Evolutionary conservation across 2,888 invertebrate genomes (phyloP), one percentile per base, ranked within the genome.

Genomic region (Masnerella sp.): DNA sequence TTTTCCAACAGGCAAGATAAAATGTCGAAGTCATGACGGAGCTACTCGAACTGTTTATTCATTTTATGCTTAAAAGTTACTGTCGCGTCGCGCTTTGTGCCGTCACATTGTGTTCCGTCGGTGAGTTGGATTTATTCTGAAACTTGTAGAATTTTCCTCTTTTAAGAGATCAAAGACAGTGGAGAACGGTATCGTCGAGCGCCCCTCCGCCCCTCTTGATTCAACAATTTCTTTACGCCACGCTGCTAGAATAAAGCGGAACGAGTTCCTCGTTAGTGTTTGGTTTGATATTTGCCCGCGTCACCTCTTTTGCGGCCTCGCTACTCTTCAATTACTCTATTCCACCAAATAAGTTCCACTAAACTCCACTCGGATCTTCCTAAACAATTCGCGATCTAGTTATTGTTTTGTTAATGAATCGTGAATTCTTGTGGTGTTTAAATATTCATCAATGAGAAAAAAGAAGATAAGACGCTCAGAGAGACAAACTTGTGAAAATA

Each of bases 31-130:
- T 43, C 36, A 64, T 64, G 51, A 36, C 49, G 18, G 14, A 71
- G 51, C 51, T 64, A 43, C 58, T 71, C 51, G 58, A 64, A 71
- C 62, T 64, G 58, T 71, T 71, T 71, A 71, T 71, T 71, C 47
- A 65, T 65, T 72, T 65, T 65, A 54, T 52, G 54, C 54, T 65
- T 52, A 59, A 59, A 65, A 65, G 65, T 61, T 59, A 64, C 65
- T 52, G 51, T 58, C 51, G 54, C 30, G 34, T n/a, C 47, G 36
- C 32, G 59, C 59, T 71, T 71, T 65, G 71, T 65, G 42, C 47
- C 64, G 43, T 51, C 59, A 25, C 56, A 64, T 64, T 74, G 69
- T 62, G 36, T 52, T 64, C 32, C 32, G 40, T 45, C 61, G 62
- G 51, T 49, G 49, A 73, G 47, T 56, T 28, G 38, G 38, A 61